Base-by-base conservation (phyloP, 1,140 invertebrate genomes). In the Leptinotarsa texana region DNA sequence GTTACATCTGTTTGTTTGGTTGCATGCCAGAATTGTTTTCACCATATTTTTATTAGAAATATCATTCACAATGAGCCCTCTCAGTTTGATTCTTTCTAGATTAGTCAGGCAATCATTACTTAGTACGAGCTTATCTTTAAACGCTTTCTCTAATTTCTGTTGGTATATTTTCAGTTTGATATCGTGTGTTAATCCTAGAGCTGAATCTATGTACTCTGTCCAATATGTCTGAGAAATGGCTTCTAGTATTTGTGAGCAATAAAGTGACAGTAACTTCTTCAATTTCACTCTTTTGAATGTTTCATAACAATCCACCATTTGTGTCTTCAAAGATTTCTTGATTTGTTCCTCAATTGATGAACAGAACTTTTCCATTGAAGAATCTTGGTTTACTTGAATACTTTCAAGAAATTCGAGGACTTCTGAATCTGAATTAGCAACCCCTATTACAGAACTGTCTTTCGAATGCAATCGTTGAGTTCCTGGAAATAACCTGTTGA, bases 341-440 rank as follows among this genome's bases (percentile, higher is more conserved):
- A 96, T 97, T 86, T 95, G 91, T 57, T 90, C 87, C 86, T 96
- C 94, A 4, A 96, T 90, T 85, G 93, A 13, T 3, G 42, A 69
- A 48, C 48, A 69, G n/a, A 69, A 24, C 11, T 48, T 22, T 69
- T 69, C 42, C 48, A 69, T 1, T 48, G 22, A 48, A 42, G n/a
- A 22, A 49, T 69, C 21, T 48, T 69, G n/a, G 17, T 48, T 21
- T 1, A 94, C 94, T 3, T 91, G 92, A 21, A 97, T 92, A n/a
- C 83, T 84, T 18, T 90, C 88, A 3, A 90, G 86, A 70, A 96
- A 89, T 65, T 86, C 84, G 0, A 97, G 89, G 81, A 91, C 86
- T 86, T 97, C 95, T 63, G 90, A 90, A 84, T 96, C 94, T 83
- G 91, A 91, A 80, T 94, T 96, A 72, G 92, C 86, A 91, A 98